Base-by-base conservation (phyloP, 2,113 vertebrate genomes). In the Callipepla squamata region DNA sequence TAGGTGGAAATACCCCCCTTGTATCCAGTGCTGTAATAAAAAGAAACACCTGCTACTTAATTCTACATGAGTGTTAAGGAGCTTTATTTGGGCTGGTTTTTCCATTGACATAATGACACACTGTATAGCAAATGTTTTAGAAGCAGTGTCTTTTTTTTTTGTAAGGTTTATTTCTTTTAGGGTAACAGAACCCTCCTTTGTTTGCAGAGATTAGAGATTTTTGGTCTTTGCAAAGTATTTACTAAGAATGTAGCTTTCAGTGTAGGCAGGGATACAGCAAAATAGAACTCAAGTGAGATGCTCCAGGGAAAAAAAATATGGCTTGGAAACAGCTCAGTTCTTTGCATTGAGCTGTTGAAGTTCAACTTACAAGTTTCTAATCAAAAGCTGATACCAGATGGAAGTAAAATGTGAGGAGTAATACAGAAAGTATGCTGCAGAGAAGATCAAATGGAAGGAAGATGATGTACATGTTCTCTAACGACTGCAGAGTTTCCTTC, bases 351-450 rank as follows among this genome's bases (percentile, higher is more conserved):
- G 95, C 74, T 87, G 89, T 61, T 96, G 38, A 94, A 92, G 89
- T 85, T 50, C 87, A 92, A 94, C 93, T 94, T 89, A 82, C 76
- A 89, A 94, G 58, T 97, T 96, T 97, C 94, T 96, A 97, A 97
- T 96, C 94, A 97, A 93, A 97, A 97, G 91, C 87, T 96, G 95
- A 96, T 97, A 97, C 95, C 98, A 98, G 97, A 98, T 97, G 97
- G 97, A 95, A 94, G 93, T 92, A 93, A 94, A 97, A 97, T 95
- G 90, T 95, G 92, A 92, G 79, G 77, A 91, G 95, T 98, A 98
- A 98, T 97, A 85, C 13, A 62, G 97, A 98, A 97, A 96, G 96
- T 95, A 97, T 97, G 97, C 96, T 94, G 81, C 83, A 80, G 77
- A 70, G 80, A 90, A 97, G 97, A 98, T 97, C 96, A 97, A 98